Evolutionary conservation across 2,113 vertebrate species (phyloP).

Genomic region (Channa maculata): DNA sequence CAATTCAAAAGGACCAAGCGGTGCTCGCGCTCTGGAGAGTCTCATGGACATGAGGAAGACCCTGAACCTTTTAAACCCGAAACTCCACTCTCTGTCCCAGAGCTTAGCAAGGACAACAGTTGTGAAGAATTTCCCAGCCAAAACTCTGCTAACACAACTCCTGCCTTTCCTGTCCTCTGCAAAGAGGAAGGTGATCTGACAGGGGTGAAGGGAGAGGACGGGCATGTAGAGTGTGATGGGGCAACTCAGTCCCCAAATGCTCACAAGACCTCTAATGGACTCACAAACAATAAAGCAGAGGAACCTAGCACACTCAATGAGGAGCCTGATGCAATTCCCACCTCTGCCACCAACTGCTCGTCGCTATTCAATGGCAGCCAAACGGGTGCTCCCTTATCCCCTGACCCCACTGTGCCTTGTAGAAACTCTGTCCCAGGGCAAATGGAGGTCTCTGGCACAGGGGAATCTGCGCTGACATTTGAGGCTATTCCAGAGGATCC

Average conservation of each 20-base stretch:
- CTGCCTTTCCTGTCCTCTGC: constrained; percentile 87
- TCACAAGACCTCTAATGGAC: constrained; percentile 91
- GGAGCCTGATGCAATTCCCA: constrained; percentile 85
- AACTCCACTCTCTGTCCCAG: constrained; percentile 83
- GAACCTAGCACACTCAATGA: constrained; percentile 81
- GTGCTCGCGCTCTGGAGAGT: constrained; percentile 89
- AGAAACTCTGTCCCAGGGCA: constrained; percentile 88
- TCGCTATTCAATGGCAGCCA: constrained; percentile 89
- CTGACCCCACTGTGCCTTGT: constrained; percentile 97
- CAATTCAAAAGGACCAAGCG: constrained; percentile 92
- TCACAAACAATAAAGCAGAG: constrained; percentile 86
- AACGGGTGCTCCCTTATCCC: constrained; percentile 82
- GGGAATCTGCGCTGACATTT: constrained; percentile 40
- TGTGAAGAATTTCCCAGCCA: constrained; percentile 86
- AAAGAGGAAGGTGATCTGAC: constrained; percentile 88
- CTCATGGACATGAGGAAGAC: constrained; percentile 89
- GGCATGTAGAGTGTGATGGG: constrained; percentile 81
- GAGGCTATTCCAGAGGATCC: constrained; percentile 74
- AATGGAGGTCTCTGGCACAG: constrained; percentile 76
- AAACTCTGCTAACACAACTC: constrained; percentile 86
- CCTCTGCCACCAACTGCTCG: constrained; percentile 79
- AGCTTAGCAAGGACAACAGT: constrained; percentile 79
- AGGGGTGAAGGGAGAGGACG: constrained; percentile 85
- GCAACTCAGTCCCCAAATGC: constrained; percentile 80
- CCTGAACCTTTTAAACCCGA: constrained; percentile 80